Conservation (phyloP, 2,888 invertebrate genomes). For the Scaptomyza flava region DNA sequence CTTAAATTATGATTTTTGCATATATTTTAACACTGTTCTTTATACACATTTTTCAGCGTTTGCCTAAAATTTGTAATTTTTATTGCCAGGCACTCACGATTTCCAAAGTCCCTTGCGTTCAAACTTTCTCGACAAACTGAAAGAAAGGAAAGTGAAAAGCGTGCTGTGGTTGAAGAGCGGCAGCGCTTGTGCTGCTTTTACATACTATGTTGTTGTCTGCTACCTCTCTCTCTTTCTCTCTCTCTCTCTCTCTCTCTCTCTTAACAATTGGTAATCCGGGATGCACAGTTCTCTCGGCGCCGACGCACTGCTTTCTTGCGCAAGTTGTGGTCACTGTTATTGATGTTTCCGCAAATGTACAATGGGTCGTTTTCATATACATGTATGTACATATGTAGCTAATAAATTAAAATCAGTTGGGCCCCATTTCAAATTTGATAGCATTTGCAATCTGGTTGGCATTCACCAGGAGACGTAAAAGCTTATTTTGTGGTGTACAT, state of each 20-base stretch:
- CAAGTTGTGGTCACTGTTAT: conserved; percentile 69
- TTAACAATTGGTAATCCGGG: conserved; percentile 54
- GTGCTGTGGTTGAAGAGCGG: conserved; percentile 53
- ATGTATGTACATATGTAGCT: too few relatives aligned
- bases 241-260: neutral
- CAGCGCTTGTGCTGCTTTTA: conserved; percentile 44
- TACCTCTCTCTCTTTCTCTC: conserved; percentile 4
- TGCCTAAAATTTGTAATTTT: conserved; percentile 43
- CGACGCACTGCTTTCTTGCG: conserved; percentile 49
- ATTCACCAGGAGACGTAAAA: too few relatives aligned
- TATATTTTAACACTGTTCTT: conserved; percentile 58
- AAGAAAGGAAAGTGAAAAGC: conserved; percentile 69
- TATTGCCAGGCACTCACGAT: conserved; percentile 56
- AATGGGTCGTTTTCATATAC: conserved; percentile 13
- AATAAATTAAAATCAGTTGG: too few relatives aligned
- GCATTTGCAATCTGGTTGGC: too few relatives aligned
- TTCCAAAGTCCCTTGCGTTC: conserved; percentile 64
- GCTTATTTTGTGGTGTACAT: too few relatives aligned
- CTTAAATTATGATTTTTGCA: conserved; percentile 49
- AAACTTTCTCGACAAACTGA: conserved; percentile 78
- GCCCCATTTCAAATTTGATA: too few relatives aligned
- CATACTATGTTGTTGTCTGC: conserved; percentile 6
- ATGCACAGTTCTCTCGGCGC: conserved; percentile 59
- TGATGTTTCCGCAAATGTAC: conserved; percentile 36
- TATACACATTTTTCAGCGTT: conserved; percentile 45